Base-by-base conservation (phyloP, 2,888 invertebrate species). In the Drosophila seclusa region DNA sequence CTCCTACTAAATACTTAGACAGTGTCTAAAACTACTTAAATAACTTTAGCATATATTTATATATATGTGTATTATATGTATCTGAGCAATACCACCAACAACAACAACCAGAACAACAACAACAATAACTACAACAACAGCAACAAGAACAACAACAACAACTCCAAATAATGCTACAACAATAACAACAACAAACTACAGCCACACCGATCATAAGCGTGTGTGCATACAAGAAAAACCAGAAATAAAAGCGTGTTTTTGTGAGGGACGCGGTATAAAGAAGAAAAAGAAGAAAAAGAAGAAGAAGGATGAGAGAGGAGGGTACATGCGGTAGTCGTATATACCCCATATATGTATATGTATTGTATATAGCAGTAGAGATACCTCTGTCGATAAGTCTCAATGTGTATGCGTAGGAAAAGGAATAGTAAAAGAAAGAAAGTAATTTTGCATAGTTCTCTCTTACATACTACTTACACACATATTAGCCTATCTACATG, bases 51-150 rank as follows among this genome's bases (percentile, higher is more conserved):
- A 64, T 71, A 71, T 62, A 72, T 31, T 48, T 63, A 16, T 57
- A 38, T 48, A 18, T 65, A 61, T n/a, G 50, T 38, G 72, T 64
- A 55, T 75, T 66, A 40, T 79, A 70, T 63, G 65, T 72, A 75
- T 64, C 57, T 76, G 82, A 77, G 86, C 76, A 73, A 88, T 80
- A 75, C 88, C 89, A 84, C 87, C 86, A 82, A 72, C 77, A 73
- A 72, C 34, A 57, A 42, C 16, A 42, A 57, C 16, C 21, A 57
- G 10, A 57, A 42, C 16, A 74, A 78, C 63, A 73, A 69, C 54
- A 61, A 68, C 42, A 69, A 40, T 13, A n/a, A 62, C 66, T 32
- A 60, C 61, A 66, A 57, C 69, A 74, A 75, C 67, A 73, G 45
- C 65, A 71, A 66, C 55, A 63, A 68, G 27, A 69, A 73, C 48